Evolutionary conservation across 2,113 vertebrate species (phyloP).

Genomic region (Numenius arquata): DNA sequence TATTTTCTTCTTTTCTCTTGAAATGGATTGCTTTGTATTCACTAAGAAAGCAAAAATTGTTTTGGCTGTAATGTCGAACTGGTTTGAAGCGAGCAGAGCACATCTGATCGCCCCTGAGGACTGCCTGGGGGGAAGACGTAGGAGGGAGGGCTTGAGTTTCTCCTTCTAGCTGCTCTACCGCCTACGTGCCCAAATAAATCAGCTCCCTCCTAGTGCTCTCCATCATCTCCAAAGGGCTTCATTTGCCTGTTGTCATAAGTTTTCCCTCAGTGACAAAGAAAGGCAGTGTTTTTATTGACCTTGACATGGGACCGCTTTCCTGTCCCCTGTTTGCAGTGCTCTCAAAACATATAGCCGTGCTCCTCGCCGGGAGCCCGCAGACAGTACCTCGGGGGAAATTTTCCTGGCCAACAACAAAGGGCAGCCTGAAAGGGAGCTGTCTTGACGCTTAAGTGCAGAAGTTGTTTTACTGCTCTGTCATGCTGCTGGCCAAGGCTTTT

Average conservation of each 20-base stretch:
- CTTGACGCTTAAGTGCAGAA: not conserved
- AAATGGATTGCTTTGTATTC: not conserved
- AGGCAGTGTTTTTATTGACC: slow-evolving; percentile 18
- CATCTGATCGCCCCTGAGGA: slow-evolving; percentile 21
- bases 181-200: slow-evolving; percentile 50
- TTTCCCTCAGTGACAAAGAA: slow-evolving; percentile 14
- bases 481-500: not conserved
- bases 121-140: slow-evolving; percentile 11
- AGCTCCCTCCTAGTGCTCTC: not conserved
- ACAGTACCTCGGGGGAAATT: not conserved
- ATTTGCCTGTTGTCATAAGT: not conserved
- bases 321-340: not conserved
- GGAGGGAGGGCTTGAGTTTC: slow-evolving; percentile 29
- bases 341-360: not conserved
- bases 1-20: not conserved
- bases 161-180: not conserved
- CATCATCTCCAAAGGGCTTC: not conserved
- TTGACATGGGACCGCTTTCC: not conserved
- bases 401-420: not conserved
- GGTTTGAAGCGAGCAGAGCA: slow-evolving; percentile 25
- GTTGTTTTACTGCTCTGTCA: slow-evolving; percentile 25
- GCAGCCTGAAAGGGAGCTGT: not conserved
- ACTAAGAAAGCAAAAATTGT: slow-evolving; percentile 1
- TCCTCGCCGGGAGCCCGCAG: not conserved
- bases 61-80: not conserved